Conservation (phyloP, 2,888 invertebrate genomes). For the Salticus scenicus region DNA sequence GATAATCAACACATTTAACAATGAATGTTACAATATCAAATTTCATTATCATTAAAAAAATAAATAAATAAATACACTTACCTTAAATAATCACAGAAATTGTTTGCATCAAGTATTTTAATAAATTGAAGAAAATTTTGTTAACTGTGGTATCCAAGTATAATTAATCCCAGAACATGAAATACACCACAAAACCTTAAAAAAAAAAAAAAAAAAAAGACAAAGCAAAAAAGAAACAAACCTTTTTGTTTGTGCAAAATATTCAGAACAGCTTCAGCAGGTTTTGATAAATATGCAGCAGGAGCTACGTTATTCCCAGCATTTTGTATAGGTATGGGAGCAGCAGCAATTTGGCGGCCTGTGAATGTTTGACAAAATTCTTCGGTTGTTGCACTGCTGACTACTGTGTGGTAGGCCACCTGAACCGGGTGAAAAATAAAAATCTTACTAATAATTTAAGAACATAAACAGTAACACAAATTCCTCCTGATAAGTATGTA, state of each 20-base stretch:
- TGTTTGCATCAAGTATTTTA: no score
- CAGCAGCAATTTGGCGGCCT: conserved; percentile 52
- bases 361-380: conserved; percentile 62
- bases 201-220: not conserved
- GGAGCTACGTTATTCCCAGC: conserved; percentile 46
- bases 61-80: no score
- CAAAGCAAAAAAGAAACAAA: no score
- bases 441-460: not conserved
- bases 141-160: no score
- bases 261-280: conserved; percentile 67
- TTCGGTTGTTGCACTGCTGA: conserved; percentile 58
- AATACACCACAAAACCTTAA: not conserved
- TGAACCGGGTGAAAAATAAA: conserved; percentile 27
- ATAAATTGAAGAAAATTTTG: no score
- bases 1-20: no score
- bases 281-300: conserved; percentile 62
- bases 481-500: not conserved
- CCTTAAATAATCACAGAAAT: no score
- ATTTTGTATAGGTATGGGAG: conserved; percentile 57
- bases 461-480: not conserved
- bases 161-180: no score
- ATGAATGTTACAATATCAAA: no score
- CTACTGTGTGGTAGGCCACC: conserved; percentile 67
- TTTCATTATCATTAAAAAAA: no score
- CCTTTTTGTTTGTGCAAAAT: conserved; percentile 69